Percentiles rank a stretch among this genome's conserved stretches.
Evolutionary conservation across 1,140 invertebrate species (phyloP).

Genomic region (Zaprionus inermis): DNA sequence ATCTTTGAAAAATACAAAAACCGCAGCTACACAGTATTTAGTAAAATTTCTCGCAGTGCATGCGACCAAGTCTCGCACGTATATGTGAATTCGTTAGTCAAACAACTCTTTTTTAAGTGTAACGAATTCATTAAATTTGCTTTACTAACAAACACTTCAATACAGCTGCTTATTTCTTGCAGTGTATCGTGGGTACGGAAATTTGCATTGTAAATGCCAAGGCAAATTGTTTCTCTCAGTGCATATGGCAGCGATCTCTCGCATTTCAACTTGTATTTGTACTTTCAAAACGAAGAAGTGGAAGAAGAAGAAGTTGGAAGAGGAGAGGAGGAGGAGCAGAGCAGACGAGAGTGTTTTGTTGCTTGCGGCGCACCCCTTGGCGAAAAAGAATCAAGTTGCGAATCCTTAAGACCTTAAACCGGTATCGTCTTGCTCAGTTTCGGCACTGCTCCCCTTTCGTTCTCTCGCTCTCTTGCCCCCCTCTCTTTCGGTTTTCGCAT

Average conservation of each 20-base stretch:
- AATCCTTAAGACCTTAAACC: conserved; percentile 40
- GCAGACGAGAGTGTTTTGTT: conserved; percentile 13
- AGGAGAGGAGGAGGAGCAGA: not conserved
- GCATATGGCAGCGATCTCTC: conserved; percentile 1
- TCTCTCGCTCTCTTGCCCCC: not conserved
- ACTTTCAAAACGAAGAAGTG: conserved; percentile 11
- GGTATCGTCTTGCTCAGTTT: conserved; percentile 24
- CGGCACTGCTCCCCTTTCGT: not conserved
- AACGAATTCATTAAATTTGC: not conserved
- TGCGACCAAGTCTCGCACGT: not conserved
- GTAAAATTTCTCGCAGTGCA: not conserved
- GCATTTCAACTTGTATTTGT: conserved; percentile 9
- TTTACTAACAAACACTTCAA: not conserved
- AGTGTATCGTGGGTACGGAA: not conserved
- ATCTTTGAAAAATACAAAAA: not conserved
- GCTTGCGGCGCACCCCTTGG: conserved; percentile 21
- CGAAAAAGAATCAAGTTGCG: conserved; percentile 25
- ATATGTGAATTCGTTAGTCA: conserved; percentile 1
- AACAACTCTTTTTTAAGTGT: not conserved
- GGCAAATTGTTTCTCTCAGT: not conserved
- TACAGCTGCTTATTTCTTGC: not conserved
- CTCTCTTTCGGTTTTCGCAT: conserved; percentile 2
- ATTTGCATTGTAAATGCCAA: not conserved
- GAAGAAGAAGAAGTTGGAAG: not conserved
- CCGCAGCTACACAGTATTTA: not conserved